Base-by-base conservation (phyloP, 2,113 vertebrate genomes). In the Thomomys bottae region DNA sequence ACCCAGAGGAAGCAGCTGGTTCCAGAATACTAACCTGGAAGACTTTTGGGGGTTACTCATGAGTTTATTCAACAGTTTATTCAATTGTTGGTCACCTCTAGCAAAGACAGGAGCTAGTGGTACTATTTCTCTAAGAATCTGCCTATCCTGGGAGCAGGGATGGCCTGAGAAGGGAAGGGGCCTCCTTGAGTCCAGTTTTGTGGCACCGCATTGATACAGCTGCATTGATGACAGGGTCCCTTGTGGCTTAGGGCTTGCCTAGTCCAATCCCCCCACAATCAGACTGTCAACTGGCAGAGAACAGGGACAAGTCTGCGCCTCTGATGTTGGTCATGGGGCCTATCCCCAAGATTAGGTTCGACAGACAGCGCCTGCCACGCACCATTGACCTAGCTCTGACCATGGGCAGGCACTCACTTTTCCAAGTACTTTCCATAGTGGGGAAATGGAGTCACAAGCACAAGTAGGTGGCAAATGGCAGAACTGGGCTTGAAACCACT, bases 61-160 rank as follows among this genome's bases (percentile, higher is more conserved):
- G 24, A n/a, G 23, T 15, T 0, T 2, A 4, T 34, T 78, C 12
- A 8, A 1, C 63, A 63, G 49, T 82, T 86, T n/a, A n/a, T n/a
- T n/a, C n/a, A n/a, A n/a, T n/a, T n/a, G n/a, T n/a, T 72, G 71
- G 28, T 36, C 90, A 79, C 34, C 71, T 93, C 80, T 75, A 61
- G 59, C 26, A 75, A 89, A 64, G 64, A 72, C 6, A 23, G 57
- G 57, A 70, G 10, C 57, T 63, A 28, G 38, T 26, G 59, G 23
- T 3, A 45, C 26, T 0, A 3, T 14, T 86, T 49, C 87, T 71
- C 59, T 26, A 61, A 61, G 71, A 8, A 38, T 42, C 59, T 76
- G 49, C 6, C 8, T 57, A 2, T 59, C 64, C 61, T 49, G 57
- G 57, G 12, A 20, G 23, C 18, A 28, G 54, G 64, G 54, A 30